Base-by-base conservation (phyloP, 2,888 invertebrate species). In the Sisyra nigra region DNA sequence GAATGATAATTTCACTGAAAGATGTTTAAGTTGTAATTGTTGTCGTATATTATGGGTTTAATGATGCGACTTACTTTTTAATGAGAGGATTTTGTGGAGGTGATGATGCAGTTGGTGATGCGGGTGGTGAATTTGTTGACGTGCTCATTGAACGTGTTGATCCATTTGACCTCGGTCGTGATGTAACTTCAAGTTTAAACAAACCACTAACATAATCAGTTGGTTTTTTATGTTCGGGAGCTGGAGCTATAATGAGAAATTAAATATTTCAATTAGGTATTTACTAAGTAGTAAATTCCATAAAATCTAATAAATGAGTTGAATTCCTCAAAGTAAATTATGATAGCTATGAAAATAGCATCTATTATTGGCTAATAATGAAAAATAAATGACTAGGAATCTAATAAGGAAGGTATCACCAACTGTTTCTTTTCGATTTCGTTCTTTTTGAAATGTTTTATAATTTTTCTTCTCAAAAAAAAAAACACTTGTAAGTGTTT, bases 121-220 rank as follows among this genome's bases (percentile, higher is more conserved):
- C 36, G 17, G 41, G 19, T 30, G 37, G 35, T 18, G 24, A 42
- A 31, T 19, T 33, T 34, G 33, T 13, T 18, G 38, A 38, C 5
- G 43, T 48, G 44, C 46, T 50, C 13, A 41, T 43, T 14, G 44
- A 46, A 36, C 41, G 38, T 18, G 45, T 44, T 10, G 46, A 40
- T 34, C 49, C 47, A 33, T 46, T 50, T 36, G 49, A 45, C 31
- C 68, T 60, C 11, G 69, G 63, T 49, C 66, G 63, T 41, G 67
- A 59, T 29, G 66, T 66, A 40, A 69, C 62, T 51, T 74, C 72
- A 48, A 73, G 63, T 53, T 69, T 68, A 58, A 80, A 78, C 48
- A 80, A 58, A 41, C 77, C 79, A 50, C 69, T 67, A 52, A 81
- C 76, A 57, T 77, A 81, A 58, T 80, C 77, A 48, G 76, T 75